A percentile compares a stretch with the other conserved stretches of the same genome.
These are phyloP conservation scores for Platichthys flesus DNA, from an alignment of 2,113 vertebrate species.

Conservation along the genomic window DNA sequence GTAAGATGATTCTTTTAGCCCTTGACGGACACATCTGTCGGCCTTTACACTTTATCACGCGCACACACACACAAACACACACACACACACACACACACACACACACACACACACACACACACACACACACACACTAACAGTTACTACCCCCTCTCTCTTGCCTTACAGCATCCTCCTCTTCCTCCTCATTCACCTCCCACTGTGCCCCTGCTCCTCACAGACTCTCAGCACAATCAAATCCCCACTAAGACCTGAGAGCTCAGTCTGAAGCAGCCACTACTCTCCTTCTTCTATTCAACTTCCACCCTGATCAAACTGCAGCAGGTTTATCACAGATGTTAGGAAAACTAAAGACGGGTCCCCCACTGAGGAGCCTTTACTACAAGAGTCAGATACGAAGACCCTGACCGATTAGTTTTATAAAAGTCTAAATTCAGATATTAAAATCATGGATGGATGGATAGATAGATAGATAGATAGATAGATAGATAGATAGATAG, in stretches of 20 bases:
- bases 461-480: background rate
- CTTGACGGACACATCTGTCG: conserved; percentile 70
- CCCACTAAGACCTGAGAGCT: conserved; percentile 52
- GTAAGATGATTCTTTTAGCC: conserved; percentile 71
- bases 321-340: conserved; percentile 65
- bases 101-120: conserved; percentile 32
- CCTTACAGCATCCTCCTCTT: conserved; percentile 7
- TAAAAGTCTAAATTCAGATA: background rate
- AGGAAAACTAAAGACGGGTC: conserved; percentile 13
- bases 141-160: conserved; percentile 1
- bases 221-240: conserved; percentile 57
- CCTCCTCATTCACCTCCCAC: conserved; percentile 65
- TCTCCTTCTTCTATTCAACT: conserved; percentile 50
- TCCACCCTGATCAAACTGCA: conserved; percentile 45
- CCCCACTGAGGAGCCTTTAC: conserved; percentile 25
- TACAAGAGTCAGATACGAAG: background rate
- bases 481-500: too few relatives aligned
- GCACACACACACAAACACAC: conserved; percentile 31
- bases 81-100: background rate
- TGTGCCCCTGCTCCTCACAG: conserved; percentile 63
- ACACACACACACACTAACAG: background rate
- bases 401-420: background rate
- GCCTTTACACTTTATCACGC: conserved; percentile 27
- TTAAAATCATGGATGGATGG: background rate
- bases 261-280: conserved; percentile 49